Percentiles rank a stretch among this genome's conserved stretches.
These are phyloP conservation scores for Polyploca ridens DNA, from an alignment of 2,888 invertebrate species.

Conservation along the genomic window DNA sequence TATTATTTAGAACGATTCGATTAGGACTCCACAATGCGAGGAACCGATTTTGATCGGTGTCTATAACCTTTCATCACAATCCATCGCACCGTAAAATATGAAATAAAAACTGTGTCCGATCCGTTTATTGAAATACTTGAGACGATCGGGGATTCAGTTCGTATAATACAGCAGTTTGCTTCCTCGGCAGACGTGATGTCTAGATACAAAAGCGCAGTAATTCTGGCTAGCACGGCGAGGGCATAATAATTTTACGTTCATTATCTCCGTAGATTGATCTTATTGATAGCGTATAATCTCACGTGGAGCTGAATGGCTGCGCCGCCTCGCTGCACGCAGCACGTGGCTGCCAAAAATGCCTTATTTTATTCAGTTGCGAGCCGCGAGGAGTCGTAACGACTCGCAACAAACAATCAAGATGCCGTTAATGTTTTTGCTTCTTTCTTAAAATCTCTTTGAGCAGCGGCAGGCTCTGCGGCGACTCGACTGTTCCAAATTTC, in stretches of 20 bases:
- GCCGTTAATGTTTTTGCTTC: constrained; percentile 2
- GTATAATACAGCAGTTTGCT: neutral
- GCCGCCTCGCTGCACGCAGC: neutral
- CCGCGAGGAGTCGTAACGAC: neutral
- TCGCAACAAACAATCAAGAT: neutral
- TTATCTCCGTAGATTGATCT: constrained; percentile 6
- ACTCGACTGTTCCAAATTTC: constrained; percentile 4
- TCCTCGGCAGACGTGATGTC: neutral
- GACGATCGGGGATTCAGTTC: neutral
- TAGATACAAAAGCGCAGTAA: neutral
- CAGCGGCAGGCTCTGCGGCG: neutral
- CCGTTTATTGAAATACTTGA: neutral
- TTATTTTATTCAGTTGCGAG: neutral
- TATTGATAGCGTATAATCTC: neutral
- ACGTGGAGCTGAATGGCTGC: constrained; percentile 1
- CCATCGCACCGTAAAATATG: neutral
- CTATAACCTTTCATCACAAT: neutral
- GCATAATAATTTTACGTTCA: neutral
- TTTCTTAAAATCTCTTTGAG: neutral
- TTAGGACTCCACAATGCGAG: constrained; percentile 1
- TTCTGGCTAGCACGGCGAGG: neutral
- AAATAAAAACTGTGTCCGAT: constrained; percentile 3
- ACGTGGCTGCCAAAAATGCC: constrained; percentile 2
- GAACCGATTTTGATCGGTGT: too few relatives aligned
- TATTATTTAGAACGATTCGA: constrained; percentile 21